Evolutionary conservation across 1,140 invertebrate species (phyloP).

Genomic region (Andricus grossulariae): DNA sequence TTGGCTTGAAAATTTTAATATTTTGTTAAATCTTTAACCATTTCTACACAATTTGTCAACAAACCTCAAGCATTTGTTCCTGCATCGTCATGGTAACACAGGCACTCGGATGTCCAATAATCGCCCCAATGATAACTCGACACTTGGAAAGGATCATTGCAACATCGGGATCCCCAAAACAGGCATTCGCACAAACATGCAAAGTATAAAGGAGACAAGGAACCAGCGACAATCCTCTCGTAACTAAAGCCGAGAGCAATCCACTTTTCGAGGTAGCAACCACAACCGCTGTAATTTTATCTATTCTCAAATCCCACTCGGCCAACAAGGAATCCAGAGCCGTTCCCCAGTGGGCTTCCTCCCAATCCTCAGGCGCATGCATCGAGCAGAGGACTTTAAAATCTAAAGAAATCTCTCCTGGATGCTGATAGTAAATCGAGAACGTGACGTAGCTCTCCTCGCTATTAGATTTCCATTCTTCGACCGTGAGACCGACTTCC

Average conservation of each 20-base stretch:
- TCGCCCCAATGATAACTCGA: conserved; percentile 71
- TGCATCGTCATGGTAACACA: conserved; percentile 67
- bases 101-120: conserved; percentile 65
- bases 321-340: conserved; percentile 68
- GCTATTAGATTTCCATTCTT: conserved; percentile 75
- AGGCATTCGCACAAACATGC: conserved; percentile 73
- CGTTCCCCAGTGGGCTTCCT: conserved; percentile 68
- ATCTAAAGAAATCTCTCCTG: conserved; percentile 64
- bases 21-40: too few species aligned
- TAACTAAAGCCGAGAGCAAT: conserved; percentile 65
- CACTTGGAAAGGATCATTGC: conserved; percentile 70
- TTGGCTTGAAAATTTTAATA: neutral
- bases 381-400: conserved; percentile 68
- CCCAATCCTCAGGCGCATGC: conserved; percentile 67
- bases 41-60: conserved; percentile 26
- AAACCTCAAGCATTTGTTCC: conserved; percentile 73
- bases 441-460: conserved; percentile 54
- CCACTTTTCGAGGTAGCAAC: conserved; percentile 67
- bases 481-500: conserved; percentile 73
- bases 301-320: conserved; percentile 63
- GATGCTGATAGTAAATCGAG: conserved; percentile 59
- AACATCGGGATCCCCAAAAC: conserved; percentile 73
- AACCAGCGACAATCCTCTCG: conserved; percentile 67
- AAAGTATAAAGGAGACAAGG: conserved; percentile 75
- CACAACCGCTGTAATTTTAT: conserved; percentile 74